A percentile compares a stretch with the other conserved stretches of the same genome.
Conservation (phyloP, 2,113 vertebrate genomes). For the Calidris pugnax region DNA sequence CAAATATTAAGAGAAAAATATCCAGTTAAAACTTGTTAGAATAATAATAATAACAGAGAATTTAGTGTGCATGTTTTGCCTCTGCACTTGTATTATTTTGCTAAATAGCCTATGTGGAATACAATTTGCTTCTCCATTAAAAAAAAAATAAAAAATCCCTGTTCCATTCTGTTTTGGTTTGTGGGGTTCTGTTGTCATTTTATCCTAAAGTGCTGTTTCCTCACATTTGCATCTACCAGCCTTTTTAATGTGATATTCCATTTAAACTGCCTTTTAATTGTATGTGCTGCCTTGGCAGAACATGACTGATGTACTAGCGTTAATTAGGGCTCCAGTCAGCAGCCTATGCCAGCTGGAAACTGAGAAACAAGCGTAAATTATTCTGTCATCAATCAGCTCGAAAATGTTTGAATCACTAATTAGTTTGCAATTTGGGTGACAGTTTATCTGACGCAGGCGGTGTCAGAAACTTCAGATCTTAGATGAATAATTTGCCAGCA, state of each 20-base stretch:
- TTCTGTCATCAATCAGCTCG: conserved; percentile 98
- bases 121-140: conserved; percentile 68
- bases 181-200: conserved; percentile 86
- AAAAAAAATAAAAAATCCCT: conserved; percentile 22
- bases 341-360: conserved; percentile 95
- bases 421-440: conserved; percentile 98
- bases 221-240: conserved; percentile 87
- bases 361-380: conserved; percentile 99
- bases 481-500: conserved; percentile 89
- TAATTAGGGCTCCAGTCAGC: conserved; percentile 95
- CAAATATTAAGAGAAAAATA: neutral
- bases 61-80: conserved; percentile 32
- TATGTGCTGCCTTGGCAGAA: conserved; percentile 94
- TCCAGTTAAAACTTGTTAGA: conserved; percentile 40
- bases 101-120: conserved; percentile 56
- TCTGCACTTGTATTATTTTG: conserved; percentile 35
- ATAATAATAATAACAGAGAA: conserved; percentile 20
- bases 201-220: conserved; percentile 85
- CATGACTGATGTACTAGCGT: conserved; percentile 94
- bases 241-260: conserved; percentile 93
- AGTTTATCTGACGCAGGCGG: conserved; percentile 91
- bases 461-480: conserved; percentile 85
- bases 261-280: conserved; percentile 96
- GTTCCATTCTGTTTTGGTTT: conserved; percentile 82
- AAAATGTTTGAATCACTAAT: conserved; percentile 99